Evolutionary conservation across 1,140 invertebrate genomes (phyloP).

Genomic region (Tachypleus tridentatus): DNA sequence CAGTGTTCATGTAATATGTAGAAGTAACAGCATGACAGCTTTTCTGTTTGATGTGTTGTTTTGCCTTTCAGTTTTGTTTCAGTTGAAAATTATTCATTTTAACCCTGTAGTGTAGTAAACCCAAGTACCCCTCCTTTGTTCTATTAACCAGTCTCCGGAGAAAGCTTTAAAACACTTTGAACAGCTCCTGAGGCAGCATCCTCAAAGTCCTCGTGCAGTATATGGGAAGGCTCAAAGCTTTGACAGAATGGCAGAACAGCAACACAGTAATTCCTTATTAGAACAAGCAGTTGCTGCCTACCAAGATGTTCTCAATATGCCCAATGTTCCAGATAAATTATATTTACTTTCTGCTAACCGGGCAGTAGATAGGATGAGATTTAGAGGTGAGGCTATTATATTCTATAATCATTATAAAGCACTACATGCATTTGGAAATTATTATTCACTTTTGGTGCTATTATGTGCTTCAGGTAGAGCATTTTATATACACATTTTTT

Average conservation of each 20-base stretch:
- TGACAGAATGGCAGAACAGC: conserved; percentile 50
- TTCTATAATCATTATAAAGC: no score
- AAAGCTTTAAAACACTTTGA: conserved; percentile 37
- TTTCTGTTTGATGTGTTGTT: no score
- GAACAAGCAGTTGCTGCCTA: conserved; percentile 53
- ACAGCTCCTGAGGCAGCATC: conserved; percentile 40
- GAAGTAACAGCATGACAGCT: no score
- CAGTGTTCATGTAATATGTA: no score
- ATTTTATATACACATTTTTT: no score
- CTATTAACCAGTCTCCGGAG: conserved; percentile 33
- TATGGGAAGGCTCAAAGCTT: conserved; percentile 48
- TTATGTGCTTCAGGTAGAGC: no score
- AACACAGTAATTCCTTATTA: conserved; percentile 52
- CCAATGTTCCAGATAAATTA: conserved; percentile 47
- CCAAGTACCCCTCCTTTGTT: no score
- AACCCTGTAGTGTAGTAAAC: no score
- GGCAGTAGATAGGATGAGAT: conserved; percentile 60
- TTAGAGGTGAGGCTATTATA: conserved; percentile 49
- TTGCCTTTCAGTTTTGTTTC: no score
- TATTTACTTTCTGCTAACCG: conserved; percentile 46
- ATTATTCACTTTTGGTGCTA: no score
- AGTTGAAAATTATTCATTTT: no score
- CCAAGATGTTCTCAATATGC: conserved; percentile 42
- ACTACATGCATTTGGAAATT: no score
- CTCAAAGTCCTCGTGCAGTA: conserved; percentile 46